These are phyloP conservation scores for Drosophila yakuba DNA, from an alignment of 1,140 invertebrate species.

Conservation along the genomic window DNA sequence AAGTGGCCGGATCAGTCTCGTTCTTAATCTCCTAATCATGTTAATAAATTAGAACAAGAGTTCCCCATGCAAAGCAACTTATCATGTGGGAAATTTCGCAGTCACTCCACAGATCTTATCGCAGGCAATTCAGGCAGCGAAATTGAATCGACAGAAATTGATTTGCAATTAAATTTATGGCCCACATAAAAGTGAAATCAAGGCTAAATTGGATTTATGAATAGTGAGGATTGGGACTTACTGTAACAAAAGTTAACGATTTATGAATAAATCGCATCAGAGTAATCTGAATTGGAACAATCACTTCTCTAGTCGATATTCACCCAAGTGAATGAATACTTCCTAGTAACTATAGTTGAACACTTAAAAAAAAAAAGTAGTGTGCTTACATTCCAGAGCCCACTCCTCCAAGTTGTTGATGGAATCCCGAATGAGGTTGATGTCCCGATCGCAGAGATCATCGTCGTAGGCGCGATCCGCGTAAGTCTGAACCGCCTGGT, in stretches of 20 bases:
- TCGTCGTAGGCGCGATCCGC: slow-evolving; percentile 21
- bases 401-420: slow-evolving; percentile 65
- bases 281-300: neutral
- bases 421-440: slow-evolving; percentile 54
- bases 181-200: slow-evolving; percentile 7
- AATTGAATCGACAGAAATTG: neutral
- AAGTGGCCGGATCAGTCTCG: slow-evolving; percentile 11
- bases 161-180: slow-evolving; percentile 11
- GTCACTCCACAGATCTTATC: slow-evolving; percentile 15
- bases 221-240: neutral
- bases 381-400: slow-evolving; percentile 69
- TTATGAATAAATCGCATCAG: no score
- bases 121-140: neutral
- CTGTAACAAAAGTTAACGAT: no score
- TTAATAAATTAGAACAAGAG: slow-evolving; percentile 2
- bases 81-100: slow-evolving; percentile 20
- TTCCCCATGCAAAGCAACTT: neutral
- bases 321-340: no score
- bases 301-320: no score
- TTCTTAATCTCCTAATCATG: slow-evolving; percentile 4
- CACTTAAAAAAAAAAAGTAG: neutral
- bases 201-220: slow-evolving; percentile 4
- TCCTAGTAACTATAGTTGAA: neutral
- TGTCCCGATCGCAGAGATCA: slow-evolving; percentile 46
- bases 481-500: neutral